phyloP scores from a whole-genome alignment of 2,888 invertebrate genomes.

The Automeris io region DNA sequence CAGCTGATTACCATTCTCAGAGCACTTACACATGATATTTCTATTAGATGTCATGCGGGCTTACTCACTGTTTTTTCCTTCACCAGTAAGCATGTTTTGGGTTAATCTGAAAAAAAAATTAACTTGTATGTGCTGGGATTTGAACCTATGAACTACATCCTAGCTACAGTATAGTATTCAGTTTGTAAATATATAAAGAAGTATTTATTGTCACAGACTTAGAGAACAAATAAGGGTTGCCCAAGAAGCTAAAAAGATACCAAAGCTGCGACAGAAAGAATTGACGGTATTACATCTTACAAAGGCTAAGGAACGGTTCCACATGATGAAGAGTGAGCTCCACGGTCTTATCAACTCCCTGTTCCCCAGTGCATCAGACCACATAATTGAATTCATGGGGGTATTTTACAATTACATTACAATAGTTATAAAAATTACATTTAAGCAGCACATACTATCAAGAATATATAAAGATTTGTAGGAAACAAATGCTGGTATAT shows the following conservation, averaged over 20 bases:
- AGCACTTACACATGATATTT: too few species aligned
- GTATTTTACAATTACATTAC: constrained; percentile 23
- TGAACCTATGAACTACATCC: too few species aligned
- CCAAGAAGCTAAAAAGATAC: constrained; percentile 42
- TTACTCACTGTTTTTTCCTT: too few species aligned
- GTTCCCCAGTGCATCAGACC: constrained; percentile 37
- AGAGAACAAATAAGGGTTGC: constrained; percentile 35
- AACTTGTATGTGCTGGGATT: too few species aligned
- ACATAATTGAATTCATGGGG: constrained; percentile 40
- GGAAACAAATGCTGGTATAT: too few species aligned
- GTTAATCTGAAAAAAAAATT: too few species aligned
- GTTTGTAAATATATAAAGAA: background rate
- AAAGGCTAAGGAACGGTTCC: constrained; percentile 50
- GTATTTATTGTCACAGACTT: constrained; percentile 33
- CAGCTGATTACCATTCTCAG: too few species aligned
- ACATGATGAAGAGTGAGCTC: constrained; percentile 44
- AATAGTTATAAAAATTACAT: background rate
- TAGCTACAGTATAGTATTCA: too few species aligned
- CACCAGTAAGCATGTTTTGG: too few species aligned
- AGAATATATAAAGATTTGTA: too few species aligned
- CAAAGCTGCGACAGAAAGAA: constrained; percentile 27
- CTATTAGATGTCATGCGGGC: too few species aligned
- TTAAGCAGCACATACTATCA: too few species aligned
- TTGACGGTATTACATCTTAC: constrained; percentile 37
- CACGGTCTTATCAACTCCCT: constrained; percentile 45